Evolutionary conservation across 2,113 vertebrate genomes (phyloP).

Genomic region (Gymnobelideus leadbeateri): DNA sequence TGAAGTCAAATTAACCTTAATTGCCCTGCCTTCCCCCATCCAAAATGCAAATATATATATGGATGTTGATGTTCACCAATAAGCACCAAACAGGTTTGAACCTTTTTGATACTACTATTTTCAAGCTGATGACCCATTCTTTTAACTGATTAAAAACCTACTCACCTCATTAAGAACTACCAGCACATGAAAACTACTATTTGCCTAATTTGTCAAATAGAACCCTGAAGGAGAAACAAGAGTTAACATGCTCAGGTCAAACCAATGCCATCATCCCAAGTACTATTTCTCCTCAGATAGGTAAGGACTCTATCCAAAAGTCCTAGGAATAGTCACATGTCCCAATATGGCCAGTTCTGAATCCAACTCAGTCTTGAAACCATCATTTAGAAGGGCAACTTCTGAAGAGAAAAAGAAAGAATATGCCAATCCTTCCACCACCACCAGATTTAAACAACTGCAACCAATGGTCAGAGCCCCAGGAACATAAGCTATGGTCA

Average conservation of each 20-base stretch:
- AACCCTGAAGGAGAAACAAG: background rate
- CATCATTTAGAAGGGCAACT: background rate
- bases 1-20: no score
- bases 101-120: background rate
- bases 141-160: background rate
- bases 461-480: background rate
- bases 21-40: no score
- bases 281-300: background rate
- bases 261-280: background rate
- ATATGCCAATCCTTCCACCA: background rate
- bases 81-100: slow-evolving; percentile 16
- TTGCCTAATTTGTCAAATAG: slow-evolving; percentile 8
- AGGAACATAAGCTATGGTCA: no score
- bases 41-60: background rate
- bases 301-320: background rate
- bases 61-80: background rate
- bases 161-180: background rate
- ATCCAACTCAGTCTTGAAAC: background rate
- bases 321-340: background rate
- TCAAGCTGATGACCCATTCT: background rate
- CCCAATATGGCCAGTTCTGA: background rate
- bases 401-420: background rate
- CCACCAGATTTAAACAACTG: background rate
- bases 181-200: background rate
- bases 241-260: background rate